phyloP scores from a whole-genome alignment of 2,113 vertebrate genomes.

The Amphiprion percula region DNA sequence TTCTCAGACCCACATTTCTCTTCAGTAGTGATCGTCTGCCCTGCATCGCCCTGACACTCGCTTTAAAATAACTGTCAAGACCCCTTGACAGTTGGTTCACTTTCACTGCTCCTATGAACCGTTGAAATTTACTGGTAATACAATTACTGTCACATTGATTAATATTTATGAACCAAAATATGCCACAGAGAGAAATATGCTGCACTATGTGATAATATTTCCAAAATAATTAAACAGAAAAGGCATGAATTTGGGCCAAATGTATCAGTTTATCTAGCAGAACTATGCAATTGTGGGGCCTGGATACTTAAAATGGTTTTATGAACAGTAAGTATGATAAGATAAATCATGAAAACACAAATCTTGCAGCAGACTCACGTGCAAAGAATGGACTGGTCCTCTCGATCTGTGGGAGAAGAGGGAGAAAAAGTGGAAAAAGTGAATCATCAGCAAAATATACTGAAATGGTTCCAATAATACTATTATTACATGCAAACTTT shows the following conservation, averaged over 20 bases:
- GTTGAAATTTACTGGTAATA: constrained; percentile 3
- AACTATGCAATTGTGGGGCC: no score
- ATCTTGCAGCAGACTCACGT: constrained; percentile 87
- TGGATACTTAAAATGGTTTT: no score
- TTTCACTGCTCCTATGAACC: constrained; percentile 1
- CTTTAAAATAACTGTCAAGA: constrained; percentile 22
- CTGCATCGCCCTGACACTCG: constrained; percentile 9
- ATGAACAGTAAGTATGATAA: no score
- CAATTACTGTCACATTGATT: constrained; percentile 4
- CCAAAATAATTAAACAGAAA: not conserved
- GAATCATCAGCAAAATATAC: not conserved
- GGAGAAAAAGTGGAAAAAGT: not conserved
- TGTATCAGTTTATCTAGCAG: not conserved
- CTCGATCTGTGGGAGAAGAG: constrained; percentile 90
- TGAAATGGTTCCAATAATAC: not conserved
- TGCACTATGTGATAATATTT: constrained; percentile 7
- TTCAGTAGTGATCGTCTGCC: constrained; percentile 36
- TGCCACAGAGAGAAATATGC: constrained; percentile 8
- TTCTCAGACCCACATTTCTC: constrained; percentile 52
- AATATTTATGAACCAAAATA: constrained; percentile 7
- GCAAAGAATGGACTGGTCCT: constrained; percentile 99
- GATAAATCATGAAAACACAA: not conserved
- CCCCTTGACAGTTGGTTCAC: not conserved
- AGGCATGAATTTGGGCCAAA: not conserved
- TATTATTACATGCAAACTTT: not conserved